Evolutionary conservation across 1,140 invertebrate genomes (phyloP), one percentile per base, ranked within the genome.

Genomic region (Zaprionus ornatus): DNA sequence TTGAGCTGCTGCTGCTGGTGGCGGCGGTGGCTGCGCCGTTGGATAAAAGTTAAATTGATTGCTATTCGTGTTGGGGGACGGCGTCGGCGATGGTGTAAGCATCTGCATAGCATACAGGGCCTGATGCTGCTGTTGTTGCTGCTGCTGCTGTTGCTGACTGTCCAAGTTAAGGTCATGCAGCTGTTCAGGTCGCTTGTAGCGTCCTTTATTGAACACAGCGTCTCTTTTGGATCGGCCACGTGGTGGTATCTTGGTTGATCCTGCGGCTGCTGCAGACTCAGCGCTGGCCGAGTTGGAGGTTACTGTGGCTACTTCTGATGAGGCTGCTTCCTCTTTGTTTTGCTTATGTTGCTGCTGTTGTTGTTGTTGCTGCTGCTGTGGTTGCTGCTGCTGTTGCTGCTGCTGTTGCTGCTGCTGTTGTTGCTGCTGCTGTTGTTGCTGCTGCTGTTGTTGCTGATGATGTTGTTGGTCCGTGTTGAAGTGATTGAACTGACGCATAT

Each of bases 111-210:
- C 55, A 42, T 79, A 69, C 1, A 57, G 57, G 7, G 78, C 19
- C 45, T 50, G 42, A 7, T 45, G 40, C 40, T 42, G 40, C 9
- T 29, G 29, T 7, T 29, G 29, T 10, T 45, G 40, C 1, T 42
- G 40, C 15, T 42, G 32, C 32, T 35, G 32, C 4, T 37, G 35
- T 5, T 37, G 40, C 3, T 65, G 54, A 25, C 25, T 32, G 54
- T 80, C 74, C 23, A 78, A 72, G 21, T 45, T 13, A 1, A 88
- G 25, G 7, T 84, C 66, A 0, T 69, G 25, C 10, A 88, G 35
- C 17, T 70, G 84, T n/a, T 84, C 80, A 10, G 83, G 84, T 0
- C 80, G 84, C 35, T 88, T 88, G n/a, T 7, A 42, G 10, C 80
- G 80, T 1, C 13, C n/a, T 64, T 86, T 37, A 10, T 55, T 65